phyloP scores from a whole-genome alignment of 2,797 vertebrate genomes.

The Chloroceryle amazona region DNA sequence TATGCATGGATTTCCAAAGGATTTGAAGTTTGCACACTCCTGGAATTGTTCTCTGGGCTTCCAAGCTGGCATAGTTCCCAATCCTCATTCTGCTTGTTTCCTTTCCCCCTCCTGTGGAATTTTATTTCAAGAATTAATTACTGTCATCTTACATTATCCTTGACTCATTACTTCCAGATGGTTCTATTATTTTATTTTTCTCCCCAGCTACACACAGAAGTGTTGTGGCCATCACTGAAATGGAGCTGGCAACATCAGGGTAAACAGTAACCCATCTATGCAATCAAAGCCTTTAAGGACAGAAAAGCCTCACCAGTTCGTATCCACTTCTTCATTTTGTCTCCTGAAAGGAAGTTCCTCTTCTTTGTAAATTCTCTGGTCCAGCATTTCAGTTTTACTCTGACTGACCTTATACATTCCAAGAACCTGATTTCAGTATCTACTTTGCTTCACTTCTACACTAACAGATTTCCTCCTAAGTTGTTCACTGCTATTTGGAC shows the following conservation, averaged over 20 bases:
- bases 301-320: background rate
- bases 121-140: constrained; percentile 56
- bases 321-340: background rate
- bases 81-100: constrained; percentile 37
- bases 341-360: background rate
- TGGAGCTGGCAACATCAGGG: background rate
- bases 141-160: constrained; percentile 47
- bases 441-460: background rate
- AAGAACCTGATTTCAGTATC: background rate
- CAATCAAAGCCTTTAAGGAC: background rate
- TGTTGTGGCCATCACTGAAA: constrained; percentile 10
- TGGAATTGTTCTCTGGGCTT: background rate
- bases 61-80: background rate
- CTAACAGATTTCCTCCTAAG: background rate
- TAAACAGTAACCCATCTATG: background rate
- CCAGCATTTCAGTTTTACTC: background rate
- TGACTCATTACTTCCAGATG: constrained; percentile 69
- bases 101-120: constrained; percentile 5
- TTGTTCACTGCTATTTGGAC: background rate
- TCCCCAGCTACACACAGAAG: background rate
- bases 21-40: background rate
- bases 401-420: background rate
- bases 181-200: constrained; percentile 10
- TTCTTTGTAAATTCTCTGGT: background rate
- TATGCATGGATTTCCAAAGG: background rate